Evolutionary conservation across 2,113 vertebrate genomes (phyloP).

Genomic region (Epinephelus cyanopodus): DNA sequence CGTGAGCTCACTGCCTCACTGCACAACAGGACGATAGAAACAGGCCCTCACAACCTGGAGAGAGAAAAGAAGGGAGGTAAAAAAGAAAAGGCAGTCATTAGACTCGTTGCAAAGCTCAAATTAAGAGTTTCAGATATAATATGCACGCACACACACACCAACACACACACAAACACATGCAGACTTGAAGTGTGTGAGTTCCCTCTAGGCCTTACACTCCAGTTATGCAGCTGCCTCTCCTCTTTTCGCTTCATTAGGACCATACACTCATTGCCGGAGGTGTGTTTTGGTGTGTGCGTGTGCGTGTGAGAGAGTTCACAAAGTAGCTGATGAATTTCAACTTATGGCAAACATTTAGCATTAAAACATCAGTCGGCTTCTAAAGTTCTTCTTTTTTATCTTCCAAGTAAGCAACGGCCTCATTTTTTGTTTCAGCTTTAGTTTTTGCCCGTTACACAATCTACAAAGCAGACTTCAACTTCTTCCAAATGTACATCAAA

Average conservation of each 20-base stretch:
- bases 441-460: constrained; percentile 35
- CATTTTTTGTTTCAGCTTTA: constrained; percentile 17
- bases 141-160: constrained; percentile 22
- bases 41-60: constrained; percentile 80
- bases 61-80: constrained; percentile 43
- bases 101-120: constrained; percentile 31
- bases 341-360: constrained; percentile 55
- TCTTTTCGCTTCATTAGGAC: constrained; percentile 77
- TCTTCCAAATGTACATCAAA: constrained; percentile 38
- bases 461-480: constrained; percentile 37
- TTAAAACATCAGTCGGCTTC: constrained; percentile 45
- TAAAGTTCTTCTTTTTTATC: constrained; percentile 23
- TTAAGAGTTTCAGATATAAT: constrained; percentile 41
- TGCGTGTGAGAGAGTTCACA: constrained; percentile 22
- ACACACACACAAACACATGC: constrained; percentile 27
- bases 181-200: constrained; percentile 56
- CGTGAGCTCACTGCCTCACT: constrained; percentile 83
- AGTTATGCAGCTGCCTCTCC: constrained; percentile 72
- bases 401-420: constrained; percentile 20
- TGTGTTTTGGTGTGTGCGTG: constrained; percentile 49
- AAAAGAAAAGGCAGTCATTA: constrained; percentile 43
- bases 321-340: constrained; percentile 65
- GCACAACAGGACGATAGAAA: constrained; percentile 77
- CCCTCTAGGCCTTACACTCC: constrained; percentile 71
- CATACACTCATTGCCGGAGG: constrained; percentile 71